Conservation (phyloP, 1,140 invertebrate species). For the Drosophila sulfurigaster region DNA sequence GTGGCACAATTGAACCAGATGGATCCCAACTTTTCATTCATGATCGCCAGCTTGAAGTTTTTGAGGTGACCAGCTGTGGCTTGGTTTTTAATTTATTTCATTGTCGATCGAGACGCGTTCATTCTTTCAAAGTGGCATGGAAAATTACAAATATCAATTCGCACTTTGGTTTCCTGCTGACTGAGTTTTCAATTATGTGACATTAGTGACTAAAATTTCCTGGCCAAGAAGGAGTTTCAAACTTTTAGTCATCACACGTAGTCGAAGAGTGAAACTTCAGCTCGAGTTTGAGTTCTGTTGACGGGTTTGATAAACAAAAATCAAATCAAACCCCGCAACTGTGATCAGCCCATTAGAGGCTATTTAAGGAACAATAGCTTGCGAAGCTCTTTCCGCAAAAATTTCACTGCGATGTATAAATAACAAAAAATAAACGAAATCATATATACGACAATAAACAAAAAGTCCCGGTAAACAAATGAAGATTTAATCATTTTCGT, state of each 20-base stretch:
- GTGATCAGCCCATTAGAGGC: not conserved
- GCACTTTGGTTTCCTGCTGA: constrained; percentile 43
- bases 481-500: constrained; percentile 27
- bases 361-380: not conserved
- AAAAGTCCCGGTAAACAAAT: constrained; percentile 8
- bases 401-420: constrained; percentile 2
- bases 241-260: not conserved
- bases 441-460: not conserved
- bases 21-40: constrained; percentile 66
- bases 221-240: not conserved
- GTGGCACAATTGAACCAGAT: constrained; percentile 55
- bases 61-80: not conserved
- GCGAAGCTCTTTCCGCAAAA: not conserved
- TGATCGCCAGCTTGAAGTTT: constrained; percentile 4
- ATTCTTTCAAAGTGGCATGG: constrained; percentile 40
- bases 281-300: not conserved
- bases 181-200: constrained; percentile 50
- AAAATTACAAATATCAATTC: constrained; percentile 65
- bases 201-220: not conserved
- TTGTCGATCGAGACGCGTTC: not conserved
- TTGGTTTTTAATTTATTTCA: not conserved
- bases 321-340: not conserved
- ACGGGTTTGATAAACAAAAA: too few species aligned
- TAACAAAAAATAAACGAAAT: not conserved
- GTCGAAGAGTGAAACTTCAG: not conserved